Evolutionary conservation across 1,140 invertebrate genomes (phyloP).

Genomic region (Monomorium pharaonis): DNA sequence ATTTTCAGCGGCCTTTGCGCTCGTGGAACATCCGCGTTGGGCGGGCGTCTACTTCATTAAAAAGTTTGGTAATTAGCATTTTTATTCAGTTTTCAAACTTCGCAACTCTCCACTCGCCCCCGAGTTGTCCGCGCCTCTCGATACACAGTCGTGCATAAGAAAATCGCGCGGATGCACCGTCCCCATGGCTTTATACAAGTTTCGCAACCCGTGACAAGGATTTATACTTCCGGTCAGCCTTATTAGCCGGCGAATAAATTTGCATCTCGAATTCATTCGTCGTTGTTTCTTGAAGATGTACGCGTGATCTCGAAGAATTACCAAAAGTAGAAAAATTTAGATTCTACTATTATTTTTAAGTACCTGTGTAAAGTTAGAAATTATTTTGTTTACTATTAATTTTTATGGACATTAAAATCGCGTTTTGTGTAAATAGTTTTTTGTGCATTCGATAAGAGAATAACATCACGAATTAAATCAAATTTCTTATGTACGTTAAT

Average conservation of each 20-base stretch:
- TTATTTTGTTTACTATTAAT: too few species aligned
- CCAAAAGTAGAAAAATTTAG: too few species aligned
- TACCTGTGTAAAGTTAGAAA: too few species aligned
- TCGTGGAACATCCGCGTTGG: background rate
- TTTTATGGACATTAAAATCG: too few species aligned
- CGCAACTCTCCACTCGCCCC: background rate
- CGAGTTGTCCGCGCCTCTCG: background rate
- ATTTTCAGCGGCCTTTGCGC: background rate
- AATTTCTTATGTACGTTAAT: too few species aligned
- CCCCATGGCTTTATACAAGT: background rate
- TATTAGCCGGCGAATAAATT: constrained; percentile 16
- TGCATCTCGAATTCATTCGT: background rate
- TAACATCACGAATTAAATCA: too few species aligned
- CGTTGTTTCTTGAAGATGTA: background rate
- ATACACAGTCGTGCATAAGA: constrained; percentile 48
- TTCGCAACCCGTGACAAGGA: background rate
- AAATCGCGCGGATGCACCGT: background rate
- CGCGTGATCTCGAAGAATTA: too few species aligned
- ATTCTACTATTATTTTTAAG: too few species aligned
- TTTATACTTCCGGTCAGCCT: background rate
- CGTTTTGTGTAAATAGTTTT: too few species aligned
- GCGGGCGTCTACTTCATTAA: constrained; percentile 51
- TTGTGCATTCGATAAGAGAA: too few species aligned
- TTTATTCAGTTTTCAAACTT: constrained; percentile 61
- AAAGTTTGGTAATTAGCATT: constrained; percentile 54